Base-by-base conservation (phyloP, 2,888 invertebrate genomes). In the Colletes collaris region DNA sequence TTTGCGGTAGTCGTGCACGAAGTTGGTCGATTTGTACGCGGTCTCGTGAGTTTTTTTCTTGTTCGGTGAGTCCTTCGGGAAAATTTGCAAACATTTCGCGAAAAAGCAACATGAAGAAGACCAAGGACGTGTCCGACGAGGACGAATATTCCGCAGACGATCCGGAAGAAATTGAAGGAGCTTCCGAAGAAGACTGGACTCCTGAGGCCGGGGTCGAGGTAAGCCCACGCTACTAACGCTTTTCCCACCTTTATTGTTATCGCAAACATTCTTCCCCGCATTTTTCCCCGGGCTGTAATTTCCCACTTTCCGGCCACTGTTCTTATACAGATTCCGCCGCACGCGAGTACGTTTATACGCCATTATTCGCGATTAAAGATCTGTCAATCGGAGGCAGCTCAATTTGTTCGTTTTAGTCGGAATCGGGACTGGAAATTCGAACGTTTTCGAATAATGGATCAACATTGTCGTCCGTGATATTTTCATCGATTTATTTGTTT, bases 161-260 rank as follows among this genome's bases (percentile, higher is more conserved):
- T 86, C 93, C 93, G 0, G 93, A 93, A 75, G 93, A 93, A 86
- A 91, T 93, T 55, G 92, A 91, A 87, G 93, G 92, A 81, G 92
- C 90, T 50, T 93, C 93, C n/a, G 93, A 93, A 75, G 93, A 93
- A 79, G 93, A 93, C 64, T 93, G 93, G 93, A 91, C 90, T 59
- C 92, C 93, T 37, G 91, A 89, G 74, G 86, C 91, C 70, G 91
- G 89, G 80, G 87, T 90, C 52, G 92, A 92, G 88, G 92, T 92
- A 83, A 87, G 83, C 74, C 83, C 83, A 85, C 85, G 83, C 85
- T 85, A 86, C 76, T 78, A 65, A 50, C 63, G 35, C 56, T 68
- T 76, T 74, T 53, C n/a, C 65, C 63, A n/a, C 49, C 35, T 81
- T 60, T 49, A 13, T 53, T 46, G 6, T 37, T 66, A 13, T 55